phyloP scores from a whole-genome alignment of 2,113 vertebrate species.

The Zosterops lateralis region DNA sequence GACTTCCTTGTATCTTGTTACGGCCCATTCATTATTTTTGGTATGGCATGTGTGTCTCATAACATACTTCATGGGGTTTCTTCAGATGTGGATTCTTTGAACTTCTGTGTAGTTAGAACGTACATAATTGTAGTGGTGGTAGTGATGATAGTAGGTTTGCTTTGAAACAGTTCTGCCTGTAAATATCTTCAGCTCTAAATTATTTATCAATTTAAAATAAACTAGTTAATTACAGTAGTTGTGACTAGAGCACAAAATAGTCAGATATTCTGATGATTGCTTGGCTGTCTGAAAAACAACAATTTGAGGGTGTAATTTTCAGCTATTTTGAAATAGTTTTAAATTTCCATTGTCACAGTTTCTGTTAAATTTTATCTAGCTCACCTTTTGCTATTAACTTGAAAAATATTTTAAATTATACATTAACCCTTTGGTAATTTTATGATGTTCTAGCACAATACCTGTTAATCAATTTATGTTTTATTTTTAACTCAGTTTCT shows the following conservation, averaged over 20 bases:
- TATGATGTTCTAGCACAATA: not conserved
- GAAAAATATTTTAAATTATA: not conserved
- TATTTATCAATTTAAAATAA: slow-evolving; percentile 8
- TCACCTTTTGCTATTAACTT: not conserved
- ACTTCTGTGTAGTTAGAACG: not conserved
- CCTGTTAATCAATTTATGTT: not conserved
- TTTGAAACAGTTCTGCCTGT: not conserved
- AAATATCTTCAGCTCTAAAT: not conserved
- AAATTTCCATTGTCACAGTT: not conserved
- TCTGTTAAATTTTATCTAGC: not conserved
- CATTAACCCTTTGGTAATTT: not conserved
- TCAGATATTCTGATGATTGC: not conserved
- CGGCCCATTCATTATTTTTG: slow-evolving; percentile 49
- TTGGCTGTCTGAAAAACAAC: not conserved
- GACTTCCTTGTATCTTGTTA: slow-evolving; percentile 57
- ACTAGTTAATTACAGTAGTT: not conserved
- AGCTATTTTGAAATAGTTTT: not conserved
- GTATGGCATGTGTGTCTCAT: slow-evolving; percentile 44
- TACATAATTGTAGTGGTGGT: not conserved
- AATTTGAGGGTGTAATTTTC: not conserved
- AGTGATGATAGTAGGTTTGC: slow-evolving; percentile 16
- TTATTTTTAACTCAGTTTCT: not conserved
- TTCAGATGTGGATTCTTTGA: slow-evolving; percentile 57
- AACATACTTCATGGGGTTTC: slow-evolving; percentile 20
- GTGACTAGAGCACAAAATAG: not conserved